Evolutionary conservation across 2,888 invertebrate species (phyloP).

Genomic region (Noctua pronuba): DNA sequence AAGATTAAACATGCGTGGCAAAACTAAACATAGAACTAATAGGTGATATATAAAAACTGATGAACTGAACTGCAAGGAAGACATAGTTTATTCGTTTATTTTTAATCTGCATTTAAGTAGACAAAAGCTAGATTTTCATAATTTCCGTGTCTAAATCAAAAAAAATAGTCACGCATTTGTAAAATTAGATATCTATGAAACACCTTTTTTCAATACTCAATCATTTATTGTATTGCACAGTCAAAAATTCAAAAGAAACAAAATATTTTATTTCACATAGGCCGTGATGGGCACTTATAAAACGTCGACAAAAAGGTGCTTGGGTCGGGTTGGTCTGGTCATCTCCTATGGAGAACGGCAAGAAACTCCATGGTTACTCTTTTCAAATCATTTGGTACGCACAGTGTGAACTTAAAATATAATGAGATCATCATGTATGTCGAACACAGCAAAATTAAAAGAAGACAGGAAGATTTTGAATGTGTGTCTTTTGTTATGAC

Average conservation of each 20-base stretch:
- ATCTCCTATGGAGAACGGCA: too few species aligned
- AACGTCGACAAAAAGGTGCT: too few species aligned
- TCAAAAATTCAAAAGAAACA: too few species aligned
- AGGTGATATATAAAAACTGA: background rate
- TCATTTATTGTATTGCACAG: background rate
- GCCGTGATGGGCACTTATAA: too few species aligned
- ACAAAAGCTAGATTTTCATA: background rate
- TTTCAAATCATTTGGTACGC: too few species aligned
- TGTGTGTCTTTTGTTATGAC: too few species aligned
- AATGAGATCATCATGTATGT: too few species aligned
- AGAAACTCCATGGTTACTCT: too few species aligned
- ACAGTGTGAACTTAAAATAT: too few species aligned
- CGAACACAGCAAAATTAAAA: background rate
- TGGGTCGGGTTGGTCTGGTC: too few species aligned
- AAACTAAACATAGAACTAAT: conserved; percentile 10
- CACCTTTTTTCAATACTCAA: background rate
- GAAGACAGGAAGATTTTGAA: background rate
- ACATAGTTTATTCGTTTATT: background rate
- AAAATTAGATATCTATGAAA: background rate
- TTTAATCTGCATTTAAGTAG: background rate
- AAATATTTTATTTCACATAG: too few species aligned
- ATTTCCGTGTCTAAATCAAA: conserved; percentile 12
- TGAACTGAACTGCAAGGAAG: conserved; percentile 26
- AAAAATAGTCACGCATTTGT: conserved; percentile 19
- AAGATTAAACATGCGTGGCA: conserved; percentile 9